phyloP scores from a whole-genome alignment of 2,888 invertebrate species.

The Eilema depressum region DNA sequence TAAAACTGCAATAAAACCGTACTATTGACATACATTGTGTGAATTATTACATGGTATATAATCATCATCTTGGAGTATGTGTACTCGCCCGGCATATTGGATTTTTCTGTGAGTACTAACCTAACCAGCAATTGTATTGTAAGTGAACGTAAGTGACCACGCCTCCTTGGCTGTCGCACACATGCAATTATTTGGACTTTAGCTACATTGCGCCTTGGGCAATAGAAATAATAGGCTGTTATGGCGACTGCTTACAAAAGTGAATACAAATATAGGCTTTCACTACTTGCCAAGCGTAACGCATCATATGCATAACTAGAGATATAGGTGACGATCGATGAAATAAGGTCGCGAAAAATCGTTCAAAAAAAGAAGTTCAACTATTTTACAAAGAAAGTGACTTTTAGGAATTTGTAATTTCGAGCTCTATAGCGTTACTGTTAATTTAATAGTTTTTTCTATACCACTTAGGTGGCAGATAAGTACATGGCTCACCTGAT shows the following conservation, averaged over 20 bases:
- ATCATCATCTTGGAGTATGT: no score
- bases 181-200: not conserved
- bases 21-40: no score
- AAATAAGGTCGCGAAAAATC: not conserved
- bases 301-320: not conserved
- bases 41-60: no score
- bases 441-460: no score
- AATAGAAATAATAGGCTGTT: not conserved
- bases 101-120: no score
- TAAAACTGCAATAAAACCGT: no score
- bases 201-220: not conserved
- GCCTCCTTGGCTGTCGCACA: not conserved
- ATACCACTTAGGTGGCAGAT: no score
- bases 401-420: not conserved
- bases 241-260: not conserved
- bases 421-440: no score
- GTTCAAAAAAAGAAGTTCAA: not conserved
- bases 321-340: not conserved
- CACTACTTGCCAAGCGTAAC: not conserved
- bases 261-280: constrained; percentile 3
- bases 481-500: no score
- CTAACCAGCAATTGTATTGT: not conserved
- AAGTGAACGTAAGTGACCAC: not conserved
- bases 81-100: no score
- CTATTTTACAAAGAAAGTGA: not conserved